A percentile compares a stretch with the other conserved stretches of the same genome.
phyloP scores from a whole-genome alignment of 2,113 vertebrate species.

The Percopsis transmontana region DNA sequence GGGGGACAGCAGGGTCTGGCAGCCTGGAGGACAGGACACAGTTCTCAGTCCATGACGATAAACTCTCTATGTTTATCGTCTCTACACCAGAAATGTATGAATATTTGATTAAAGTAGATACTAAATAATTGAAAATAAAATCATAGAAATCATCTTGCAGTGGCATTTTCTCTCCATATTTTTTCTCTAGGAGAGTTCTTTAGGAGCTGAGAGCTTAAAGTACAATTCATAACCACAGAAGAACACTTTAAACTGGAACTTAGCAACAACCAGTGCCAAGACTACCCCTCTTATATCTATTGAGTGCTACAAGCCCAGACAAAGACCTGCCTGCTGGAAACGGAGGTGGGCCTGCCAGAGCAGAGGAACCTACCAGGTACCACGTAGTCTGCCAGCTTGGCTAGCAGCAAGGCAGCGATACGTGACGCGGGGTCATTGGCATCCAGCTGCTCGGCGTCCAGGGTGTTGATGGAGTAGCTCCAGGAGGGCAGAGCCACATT shows the following conservation, averaged over 20 bases:
- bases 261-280: too few relatives aligned
- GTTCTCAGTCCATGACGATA: slow-evolving; percentile 1
- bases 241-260: too few relatives aligned
- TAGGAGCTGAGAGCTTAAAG: too few relatives aligned
- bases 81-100: not conserved
- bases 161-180: too few relatives aligned
- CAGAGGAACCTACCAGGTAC: slow-evolving; percentile 86
- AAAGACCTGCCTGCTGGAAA: too few relatives aligned
- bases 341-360: not conserved
- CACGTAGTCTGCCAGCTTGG: slow-evolving; percentile 95
- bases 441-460: slow-evolving; percentile 93
- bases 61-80: not conserved
- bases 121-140: too few relatives aligned
- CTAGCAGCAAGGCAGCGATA: slow-evolving; percentile 91
- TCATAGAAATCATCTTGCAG: too few relatives aligned
- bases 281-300: too few relatives aligned
- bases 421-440: slow-evolving; percentile 94
- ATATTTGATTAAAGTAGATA: too few relatives aligned
- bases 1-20: slow-evolving; percentile 96
- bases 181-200: too few relatives aligned
- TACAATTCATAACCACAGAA: too few relatives aligned
- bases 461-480: slow-evolving; percentile 92
- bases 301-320: too few relatives aligned
- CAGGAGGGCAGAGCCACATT: slow-evolving; percentile 95
- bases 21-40: slow-evolving; percentile 72